phyloP scores from a whole-genome alignment of 2,113 vertebrate species.

The Ageneiosus marmoratus region DNA sequence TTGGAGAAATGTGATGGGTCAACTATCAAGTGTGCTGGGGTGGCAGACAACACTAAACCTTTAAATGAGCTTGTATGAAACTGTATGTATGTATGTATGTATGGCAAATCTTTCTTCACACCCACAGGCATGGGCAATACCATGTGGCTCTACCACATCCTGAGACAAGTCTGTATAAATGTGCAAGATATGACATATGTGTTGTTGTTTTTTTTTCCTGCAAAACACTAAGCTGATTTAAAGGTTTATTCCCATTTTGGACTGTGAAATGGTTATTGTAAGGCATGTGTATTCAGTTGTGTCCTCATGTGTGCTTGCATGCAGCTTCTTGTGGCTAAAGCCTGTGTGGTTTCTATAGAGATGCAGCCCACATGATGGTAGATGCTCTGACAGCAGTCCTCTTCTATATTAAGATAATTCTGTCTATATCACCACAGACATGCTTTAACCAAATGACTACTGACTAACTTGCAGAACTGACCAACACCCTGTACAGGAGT shows the following conservation, averaged over 20 bases:
- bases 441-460: neutral
- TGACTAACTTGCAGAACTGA: neutral
- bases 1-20: neutral
- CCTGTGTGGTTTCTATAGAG: slow-evolving; percentile 53
- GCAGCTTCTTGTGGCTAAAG: slow-evolving; percentile 31
- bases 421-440: slow-evolving; percentile 33
- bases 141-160: neutral
- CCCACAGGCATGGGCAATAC: slow-evolving; percentile 15
- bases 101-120: slow-evolving; percentile 48
- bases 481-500: neutral
- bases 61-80: slow-evolving; percentile 32
- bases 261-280: neutral
- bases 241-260: neutral
- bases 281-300: neutral
- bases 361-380: slow-evolving; percentile 52
- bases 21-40: neutral
- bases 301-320: neutral
- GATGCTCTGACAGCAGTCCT: slow-evolving; percentile 40
- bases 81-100: neutral
- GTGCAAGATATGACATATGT: neutral
- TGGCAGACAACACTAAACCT: neutral
- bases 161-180: neutral
- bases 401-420: slow-evolving; percentile 42
- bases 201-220: neutral
- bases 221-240: neutral